Base-by-base conservation (phyloP, 2,113 vertebrate genomes). In the Phoxinus phoxinus region DNA sequence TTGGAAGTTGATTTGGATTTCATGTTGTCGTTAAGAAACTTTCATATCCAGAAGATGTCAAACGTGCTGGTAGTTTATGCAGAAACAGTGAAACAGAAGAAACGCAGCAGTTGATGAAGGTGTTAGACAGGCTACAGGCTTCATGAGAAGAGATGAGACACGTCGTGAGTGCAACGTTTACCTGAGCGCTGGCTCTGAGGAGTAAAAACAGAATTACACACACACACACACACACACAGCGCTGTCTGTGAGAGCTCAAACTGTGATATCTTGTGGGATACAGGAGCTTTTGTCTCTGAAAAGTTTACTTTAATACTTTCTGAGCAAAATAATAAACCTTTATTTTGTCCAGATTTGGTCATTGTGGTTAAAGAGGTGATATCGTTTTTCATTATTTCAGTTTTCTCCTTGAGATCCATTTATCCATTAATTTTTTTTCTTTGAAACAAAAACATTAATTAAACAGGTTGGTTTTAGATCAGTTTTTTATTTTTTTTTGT, bases 151-250 rank as follows among this genome's bases (percentile, higher is more conserved):
- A 74, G 48, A 48, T 74, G 48, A 77, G 17, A 77, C 46, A 35
- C 17, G 9, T 37, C 35, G 27, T 53, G 75, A 51, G 30, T n/a
- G 17, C 73, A 92, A 91, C 30, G 90, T 86, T 96, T 96, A 96
- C 95, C 95, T 96, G 90, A 83, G 91, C 84, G 90, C 51, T 87
- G 90, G 91, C 91, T 90, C 92, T 92, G 95, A 91, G 91, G 92
- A 73, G 90, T 91, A 94, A 94, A 93, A 95, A 95, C 92, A 93
- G 83, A 91, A 93, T 94, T 92, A 94, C 88, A 91, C 93, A 96
- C 91, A 90, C 86, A 83, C 25, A 84, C 93, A 95, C 95, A 95
- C 72, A 84, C 58, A 53, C 48, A 48, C 48, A 46, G 76, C 6
- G 81, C 59, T 41, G 37, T 94, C 81, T 72, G 81, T 41, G 81